Evolutionary conservation across 2,797 vertebrate species (phyloP), one percentile per base, ranked within the genome.

Genomic region (Muraenolepis orangiensis): DNA sequence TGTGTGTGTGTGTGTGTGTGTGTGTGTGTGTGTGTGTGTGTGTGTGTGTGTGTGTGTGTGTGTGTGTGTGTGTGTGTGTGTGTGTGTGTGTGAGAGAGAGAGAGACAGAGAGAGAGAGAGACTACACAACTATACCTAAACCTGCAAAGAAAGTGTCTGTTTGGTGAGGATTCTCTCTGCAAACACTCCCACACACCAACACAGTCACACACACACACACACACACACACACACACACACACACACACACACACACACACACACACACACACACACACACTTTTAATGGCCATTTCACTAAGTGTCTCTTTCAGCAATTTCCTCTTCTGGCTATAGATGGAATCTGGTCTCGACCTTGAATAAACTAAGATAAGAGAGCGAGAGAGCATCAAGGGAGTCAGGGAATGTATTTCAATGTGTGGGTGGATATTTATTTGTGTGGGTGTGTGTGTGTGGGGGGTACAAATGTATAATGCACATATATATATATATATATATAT

Each of bases 241-340:
- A 38, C 69, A 70, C 69, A 38, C 69, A 70, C 69, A 38, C 67
- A 69, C 67, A 69, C 67, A 38, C 69, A 38, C 30, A 32, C 67
- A 69, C 67, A 38, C 69, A 38, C 30, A 32, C 67, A 69, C 67
- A 69, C 32, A 38, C 32, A 38, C 69, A 70, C 69, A 38, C 69
- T 5, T 79, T 71, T 30, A 61, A 77, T 61, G 40, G 28, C 72
- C 72, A 23, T 2, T 6, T 10, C 36, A 38, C 38, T 69, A 67
- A 79, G 51, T 74, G 66, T 51, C 73, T 83, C 69, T 70, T 51
- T 77, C 51, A 66, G 36, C 72, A 67, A 75, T 38, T 72, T 76
- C 67, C 34, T 70, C 20, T 31, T 11, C 61, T 72, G 23, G 42
- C 74, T 34, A 67, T 38, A 26, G 78, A 81, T 77, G 80, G 70